A percentile compares a stretch with the other conserved stretches of the same genome.
Evolutionary conservation across 2,113 vertebrate species (phyloP).

Genomic region (Ahaetulla prasina): DNA sequence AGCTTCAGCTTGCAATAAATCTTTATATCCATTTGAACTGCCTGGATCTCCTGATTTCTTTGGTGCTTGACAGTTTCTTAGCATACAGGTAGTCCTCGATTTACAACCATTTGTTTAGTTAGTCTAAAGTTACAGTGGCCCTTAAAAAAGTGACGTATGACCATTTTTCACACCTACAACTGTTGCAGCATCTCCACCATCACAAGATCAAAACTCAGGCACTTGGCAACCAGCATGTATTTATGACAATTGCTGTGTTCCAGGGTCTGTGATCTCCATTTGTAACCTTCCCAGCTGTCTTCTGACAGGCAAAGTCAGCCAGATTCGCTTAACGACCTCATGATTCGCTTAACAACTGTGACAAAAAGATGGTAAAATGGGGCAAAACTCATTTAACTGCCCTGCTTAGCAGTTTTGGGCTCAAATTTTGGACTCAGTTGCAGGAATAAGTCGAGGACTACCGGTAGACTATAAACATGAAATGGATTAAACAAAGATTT

Average conservation of each 20-base stretch:
- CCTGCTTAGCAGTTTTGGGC: background rate
- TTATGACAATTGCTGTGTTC: background rate
- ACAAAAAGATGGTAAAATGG: background rate
- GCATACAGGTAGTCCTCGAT: background rate
- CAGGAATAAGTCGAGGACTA: background rate
- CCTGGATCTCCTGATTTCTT: background rate
- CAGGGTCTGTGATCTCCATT: background rate
- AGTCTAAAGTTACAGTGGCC: background rate
- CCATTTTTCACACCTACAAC: background rate
- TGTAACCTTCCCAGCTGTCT: background rate
- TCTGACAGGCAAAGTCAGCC: background rate
- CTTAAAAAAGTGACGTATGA: background rate
- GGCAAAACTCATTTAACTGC: background rate
- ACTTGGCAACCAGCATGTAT: background rate
- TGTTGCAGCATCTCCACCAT: background rate
- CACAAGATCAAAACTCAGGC: background rate
- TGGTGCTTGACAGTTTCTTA: background rate
- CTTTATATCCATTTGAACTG: background rate
- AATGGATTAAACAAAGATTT: background rate
- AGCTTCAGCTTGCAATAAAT: background rate
- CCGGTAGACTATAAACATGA: background rate
- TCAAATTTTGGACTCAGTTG: background rate
- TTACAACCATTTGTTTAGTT: background rate
- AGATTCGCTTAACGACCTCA: background rate
- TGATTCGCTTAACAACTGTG: background rate